These are phyloP conservation scores for Lacanobia wlatinum DNA, from an alignment of 2,888 invertebrate genomes.

Conservation along the genomic window DNA sequence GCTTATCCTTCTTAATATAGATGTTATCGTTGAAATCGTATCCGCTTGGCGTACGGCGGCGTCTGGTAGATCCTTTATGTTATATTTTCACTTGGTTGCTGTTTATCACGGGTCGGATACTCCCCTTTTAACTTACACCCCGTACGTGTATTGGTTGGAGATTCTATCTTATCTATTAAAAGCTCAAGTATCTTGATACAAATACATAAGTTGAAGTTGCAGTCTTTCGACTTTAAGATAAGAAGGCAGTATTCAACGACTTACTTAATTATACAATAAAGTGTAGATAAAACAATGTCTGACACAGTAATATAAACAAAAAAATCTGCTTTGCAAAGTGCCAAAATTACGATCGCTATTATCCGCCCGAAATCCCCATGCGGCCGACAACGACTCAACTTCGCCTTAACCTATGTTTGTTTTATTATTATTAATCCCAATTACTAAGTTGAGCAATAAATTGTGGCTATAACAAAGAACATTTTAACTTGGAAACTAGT, in stretches of 20 bases:
- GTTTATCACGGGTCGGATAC: slow-evolving; percentile 45
- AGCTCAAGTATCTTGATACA: not conserved
- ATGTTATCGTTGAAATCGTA: slow-evolving; percentile 71
- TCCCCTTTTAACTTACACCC: slow-evolving; percentile 35
- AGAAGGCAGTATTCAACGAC: not conserved
- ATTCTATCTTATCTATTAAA: slow-evolving; percentile 22
- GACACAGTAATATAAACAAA: slow-evolving; percentile 13
- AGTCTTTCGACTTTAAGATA: not conserved
- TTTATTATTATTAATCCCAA: slow-evolving; percentile 64
- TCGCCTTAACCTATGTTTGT: slow-evolving; percentile 57
- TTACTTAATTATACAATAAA: not conserved
- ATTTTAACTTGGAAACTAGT: slow-evolving; percentile 66
- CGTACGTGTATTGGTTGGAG: slow-evolving; percentile 21
- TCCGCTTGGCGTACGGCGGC: slow-evolving; percentile 46
- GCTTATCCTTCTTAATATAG: slow-evolving; percentile 71
- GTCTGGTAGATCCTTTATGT: slow-evolving; percentile 46
- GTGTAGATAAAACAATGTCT: not conserved
- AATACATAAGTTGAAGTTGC: not conserved
- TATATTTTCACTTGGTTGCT: slow-evolving; percentile 58
- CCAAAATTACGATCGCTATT: slow-evolving; percentile 32
- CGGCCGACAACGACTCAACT: slow-evolving; percentile 45
- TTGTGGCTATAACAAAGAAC: slow-evolving; percentile 64
- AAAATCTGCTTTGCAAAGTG: slow-evolving; percentile 31
- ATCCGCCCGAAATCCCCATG: slow-evolving; percentile 35
- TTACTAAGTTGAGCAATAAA: slow-evolving; percentile 67